A percentile compares a stretch with the other conserved stretches of the same genome.
Conservation (phyloP, 2,113 vertebrate species). For the Ramphastos sulfuratus region DNA sequence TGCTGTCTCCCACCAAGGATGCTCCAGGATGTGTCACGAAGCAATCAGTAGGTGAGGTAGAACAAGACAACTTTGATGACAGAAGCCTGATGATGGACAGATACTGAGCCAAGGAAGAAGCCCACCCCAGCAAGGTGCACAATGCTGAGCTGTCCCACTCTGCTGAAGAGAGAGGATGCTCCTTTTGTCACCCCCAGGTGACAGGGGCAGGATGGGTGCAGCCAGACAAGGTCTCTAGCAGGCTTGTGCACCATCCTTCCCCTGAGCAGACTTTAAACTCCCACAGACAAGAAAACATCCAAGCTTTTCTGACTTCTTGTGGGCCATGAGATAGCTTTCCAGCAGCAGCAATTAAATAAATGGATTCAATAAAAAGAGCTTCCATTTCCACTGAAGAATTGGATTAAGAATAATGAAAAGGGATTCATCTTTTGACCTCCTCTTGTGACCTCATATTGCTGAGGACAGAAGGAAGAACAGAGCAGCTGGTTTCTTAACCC, state of each 20-base stretch:
- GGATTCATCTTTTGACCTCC: neutral
- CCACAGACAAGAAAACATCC: neutral
- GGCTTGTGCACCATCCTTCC: neutral
- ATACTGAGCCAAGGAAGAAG: neutral
- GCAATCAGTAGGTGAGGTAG: neutral
- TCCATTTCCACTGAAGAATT: conserved; percentile 19
- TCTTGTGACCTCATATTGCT: neutral
- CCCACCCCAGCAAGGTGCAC: rapidly evolving
- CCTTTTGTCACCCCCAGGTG: neutral
- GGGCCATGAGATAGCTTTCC: neutral
- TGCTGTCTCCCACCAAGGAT: neutral
- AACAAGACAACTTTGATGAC: neutral
- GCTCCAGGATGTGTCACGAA: neutral
- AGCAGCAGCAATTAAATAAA: conserved; percentile 11
- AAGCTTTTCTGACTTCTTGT: neutral
- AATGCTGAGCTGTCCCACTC: neutral
- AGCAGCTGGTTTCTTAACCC: neutral
- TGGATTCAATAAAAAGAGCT: neutral
- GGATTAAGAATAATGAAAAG: conserved; percentile 29
- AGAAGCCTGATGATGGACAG: neutral
- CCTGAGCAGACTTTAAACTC: neutral
- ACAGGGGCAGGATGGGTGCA: neutral
- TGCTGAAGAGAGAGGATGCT: neutral
- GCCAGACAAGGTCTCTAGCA: neutral
- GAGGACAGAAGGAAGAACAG: neutral